These are phyloP conservation scores for Brevimyrus niger DNA, from an alignment of 2,113 vertebrate genomes.

Conservation along the genomic window DNA sequence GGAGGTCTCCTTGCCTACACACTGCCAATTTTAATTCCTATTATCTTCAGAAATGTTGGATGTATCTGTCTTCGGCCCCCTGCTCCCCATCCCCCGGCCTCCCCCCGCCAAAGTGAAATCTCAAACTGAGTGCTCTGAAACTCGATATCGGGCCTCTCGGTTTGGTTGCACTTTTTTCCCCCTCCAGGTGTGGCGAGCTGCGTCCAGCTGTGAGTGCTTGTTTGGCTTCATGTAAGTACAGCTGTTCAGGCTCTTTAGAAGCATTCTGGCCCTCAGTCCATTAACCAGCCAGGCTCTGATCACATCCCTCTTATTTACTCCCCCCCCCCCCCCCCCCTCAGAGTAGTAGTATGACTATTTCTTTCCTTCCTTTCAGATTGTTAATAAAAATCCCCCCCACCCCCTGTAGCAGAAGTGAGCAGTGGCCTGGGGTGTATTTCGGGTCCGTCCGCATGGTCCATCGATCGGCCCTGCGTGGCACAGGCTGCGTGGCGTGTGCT, in stretches of 20 bases:
- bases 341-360: neutral
- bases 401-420: neutral
- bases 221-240: conserved; percentile 31
- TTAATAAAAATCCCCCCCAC: neutral
- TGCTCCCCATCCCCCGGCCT: neutral
- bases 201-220: conserved; percentile 49
- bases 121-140: conserved; percentile 16
- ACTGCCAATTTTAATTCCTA: neutral
- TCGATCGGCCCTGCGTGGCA: neutral
- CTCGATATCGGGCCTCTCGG: conserved; percentile 35
- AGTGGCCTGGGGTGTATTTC: neutral
- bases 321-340: neutral
- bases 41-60: neutral
- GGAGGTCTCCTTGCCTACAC: neutral
- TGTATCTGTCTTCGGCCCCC: neutral
- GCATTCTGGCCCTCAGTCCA: conserved; percentile 21
- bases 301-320: neutral
- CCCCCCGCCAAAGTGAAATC: conserved; percentile 14
- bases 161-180: conserved; percentile 46
- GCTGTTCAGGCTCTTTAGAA: conserved; percentile 25
- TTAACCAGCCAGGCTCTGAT: conserved; percentile 18
- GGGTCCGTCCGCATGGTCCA: neutral
- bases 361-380: neutral
- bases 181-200: conserved; percentile 59
- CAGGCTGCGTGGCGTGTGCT: neutral